These are phyloP conservation scores for Puma concolor DNA, from an alignment of 2,113 vertebrate species.

Conservation along the genomic window DNA sequence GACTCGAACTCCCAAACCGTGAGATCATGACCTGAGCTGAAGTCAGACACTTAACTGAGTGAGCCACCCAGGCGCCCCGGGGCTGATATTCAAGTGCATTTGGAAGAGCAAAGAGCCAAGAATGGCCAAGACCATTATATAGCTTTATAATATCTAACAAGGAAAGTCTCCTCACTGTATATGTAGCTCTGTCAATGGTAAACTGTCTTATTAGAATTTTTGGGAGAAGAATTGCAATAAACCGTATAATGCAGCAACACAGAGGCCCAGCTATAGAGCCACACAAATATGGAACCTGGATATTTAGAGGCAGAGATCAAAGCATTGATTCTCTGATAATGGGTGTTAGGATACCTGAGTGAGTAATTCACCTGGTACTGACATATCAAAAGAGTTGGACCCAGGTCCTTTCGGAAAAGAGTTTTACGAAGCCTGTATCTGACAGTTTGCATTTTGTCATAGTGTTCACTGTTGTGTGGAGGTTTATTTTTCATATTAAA, in stretches of 20 bases:
- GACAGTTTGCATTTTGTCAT: not conserved
- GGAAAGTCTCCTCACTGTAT: not conserved
- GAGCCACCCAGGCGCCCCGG: too few relatives aligned
- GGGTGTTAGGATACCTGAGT: not conserved
- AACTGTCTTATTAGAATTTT: not conserved
- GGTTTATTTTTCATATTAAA: not conserved
- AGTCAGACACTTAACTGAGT: too few relatives aligned
- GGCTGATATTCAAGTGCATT: not conserved
- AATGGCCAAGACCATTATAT: too few relatives aligned
- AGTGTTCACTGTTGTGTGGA: not conserved
- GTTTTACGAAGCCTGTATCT: not conserved
- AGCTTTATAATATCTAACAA: not conserved
- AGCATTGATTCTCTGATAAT: rapidly evolving
- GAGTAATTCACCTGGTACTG: too few relatives aligned
- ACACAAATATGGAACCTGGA: not conserved
- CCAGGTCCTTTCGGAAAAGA: not conserved
- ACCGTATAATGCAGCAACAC: not conserved
- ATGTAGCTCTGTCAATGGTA: not conserved
- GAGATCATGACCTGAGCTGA: too few relatives aligned
- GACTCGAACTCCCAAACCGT: too few relatives aligned
- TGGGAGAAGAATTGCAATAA: not conserved
- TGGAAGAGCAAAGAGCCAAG: not conserved
- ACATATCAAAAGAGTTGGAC: not conserved
- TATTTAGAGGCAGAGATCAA: not conserved
- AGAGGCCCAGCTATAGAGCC: not conserved